Evolutionary conservation across 2,113 vertebrate genomes (phyloP), one percentile per base, ranked within the genome.

Genomic region (Silurus meridionalis): DNA sequence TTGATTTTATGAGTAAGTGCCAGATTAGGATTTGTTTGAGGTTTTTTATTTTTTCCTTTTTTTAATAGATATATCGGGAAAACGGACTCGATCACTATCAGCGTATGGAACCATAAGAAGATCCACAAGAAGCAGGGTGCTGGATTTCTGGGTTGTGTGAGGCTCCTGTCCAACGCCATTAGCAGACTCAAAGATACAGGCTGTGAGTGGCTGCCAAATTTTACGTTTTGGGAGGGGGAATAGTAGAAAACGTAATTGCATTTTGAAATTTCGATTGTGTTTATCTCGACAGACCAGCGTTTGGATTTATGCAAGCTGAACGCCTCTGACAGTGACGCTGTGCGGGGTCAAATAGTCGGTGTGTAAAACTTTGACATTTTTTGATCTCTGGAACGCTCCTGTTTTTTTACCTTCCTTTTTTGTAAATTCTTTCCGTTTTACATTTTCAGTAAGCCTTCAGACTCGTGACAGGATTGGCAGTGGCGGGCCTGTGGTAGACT

Each of bases 261-360:
- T 15, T 80, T 83, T 48, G 19, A 64, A 37, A 53, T 15, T 58
- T n/a, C 58, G 50, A 72, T 25, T 90, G 66, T 91, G 5, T 88
- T 48, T 37, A 2, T 78, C 48, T 87, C 67, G 88, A 74, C 95
- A 99, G 98, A 99, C 95, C 98, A 99, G 96, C 97, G 98, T 91
- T 95, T 99, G 94, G 98, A 99, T 96, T 96, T 99, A 94, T 99
- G 98, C 96, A 99, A 98, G 95, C 95, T 99, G 91, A 98, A 97
- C 89, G 96, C 97, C 88, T 97, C 97, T 55, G 97, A 99, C 94
- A 98, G 97, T 8, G 98, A 99, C 92, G 96, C 97, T 89, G 97
- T 99, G 69, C 96, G 98, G 93, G 98, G 98, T 91, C 98, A 99
- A 93, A 99, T 99, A 91, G 97, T 99, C 93, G 97, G 98, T 99